Conservation (phyloP, 2,888 invertebrate species). For the Cosmia trapezina region DNA sequence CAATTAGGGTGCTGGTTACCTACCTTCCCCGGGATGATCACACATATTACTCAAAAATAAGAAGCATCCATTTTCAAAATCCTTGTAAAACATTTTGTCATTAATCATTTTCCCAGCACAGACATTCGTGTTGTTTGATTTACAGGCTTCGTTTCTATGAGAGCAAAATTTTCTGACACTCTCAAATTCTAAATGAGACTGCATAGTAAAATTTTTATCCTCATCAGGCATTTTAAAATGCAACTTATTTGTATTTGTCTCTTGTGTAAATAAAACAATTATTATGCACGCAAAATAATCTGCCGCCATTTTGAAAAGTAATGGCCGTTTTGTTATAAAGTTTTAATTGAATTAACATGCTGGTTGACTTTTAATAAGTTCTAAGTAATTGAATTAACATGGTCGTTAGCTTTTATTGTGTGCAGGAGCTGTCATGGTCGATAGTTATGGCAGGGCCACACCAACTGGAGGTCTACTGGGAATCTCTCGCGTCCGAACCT, state of each 20-base stretch:
- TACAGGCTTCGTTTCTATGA: slow-evolving; percentile 66
- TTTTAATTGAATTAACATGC: slow-evolving; percentile 42
- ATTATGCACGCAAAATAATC: slow-evolving; percentile 24
- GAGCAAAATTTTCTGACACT: slow-evolving; percentile 68
- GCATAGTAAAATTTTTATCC: slow-evolving; percentile 34
- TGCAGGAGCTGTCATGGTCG: neutral
- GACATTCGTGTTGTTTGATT: slow-evolving; percentile 62
- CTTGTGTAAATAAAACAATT: slow-evolving; percentile 19
- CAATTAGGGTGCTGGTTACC: no score
- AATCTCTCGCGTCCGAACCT: no score
- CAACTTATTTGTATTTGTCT: slow-evolving; percentile 10
- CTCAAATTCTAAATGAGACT: slow-evolving; percentile 66
- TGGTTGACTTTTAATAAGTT: slow-evolving; percentile 40
- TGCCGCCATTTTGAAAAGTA: slow-evolving; percentile 42
- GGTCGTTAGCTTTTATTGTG: slow-evolving; percentile 45
- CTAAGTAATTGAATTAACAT: slow-evolving; percentile 14
- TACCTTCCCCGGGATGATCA: slow-evolving; percentile 72
- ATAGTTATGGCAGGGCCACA: no score
- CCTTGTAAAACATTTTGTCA: slow-evolving; percentile 61
- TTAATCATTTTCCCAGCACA: slow-evolving; percentile 70
- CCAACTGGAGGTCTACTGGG: no score
- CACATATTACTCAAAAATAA: slow-evolving; percentile 82
- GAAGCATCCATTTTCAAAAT: slow-evolving; percentile 77
- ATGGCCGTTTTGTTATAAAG: neutral
- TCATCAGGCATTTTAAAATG: slow-evolving; percentile 50